Conservation (phyloP, 2,113 vertebrate species). For the Aegotheles bennettii region DNA sequence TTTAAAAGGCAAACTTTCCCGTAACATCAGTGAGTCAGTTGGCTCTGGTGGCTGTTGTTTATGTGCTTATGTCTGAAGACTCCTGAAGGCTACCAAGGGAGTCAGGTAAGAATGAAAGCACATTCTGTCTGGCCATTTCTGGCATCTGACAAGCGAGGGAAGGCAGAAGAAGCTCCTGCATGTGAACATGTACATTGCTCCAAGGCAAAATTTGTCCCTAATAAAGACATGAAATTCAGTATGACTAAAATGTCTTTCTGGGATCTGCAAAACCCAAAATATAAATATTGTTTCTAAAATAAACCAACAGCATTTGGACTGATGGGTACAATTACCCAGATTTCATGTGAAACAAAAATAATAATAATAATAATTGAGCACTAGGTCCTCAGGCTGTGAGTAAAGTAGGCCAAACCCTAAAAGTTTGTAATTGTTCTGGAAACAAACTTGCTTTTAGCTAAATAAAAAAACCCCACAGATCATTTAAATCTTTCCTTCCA, state of each 20-base stretch:
- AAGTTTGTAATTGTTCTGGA: background rate
- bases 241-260: background rate
- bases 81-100: background rate
- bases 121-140: background rate
- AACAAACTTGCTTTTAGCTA: background rate
- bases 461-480: background rate
- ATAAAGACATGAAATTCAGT: background rate
- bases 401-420: background rate
- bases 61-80: background rate
- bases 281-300: background rate
- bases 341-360: background rate
- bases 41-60: background rate
- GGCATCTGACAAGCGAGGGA: background rate
- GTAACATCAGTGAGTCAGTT: background rate
- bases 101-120: background rate
- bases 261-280: background rate
- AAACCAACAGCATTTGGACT: background rate
- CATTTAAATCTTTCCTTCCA: background rate
- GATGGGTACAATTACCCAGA: background rate
- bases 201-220: background rate
- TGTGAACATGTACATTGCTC: background rate
- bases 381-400: background rate
- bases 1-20: background rate
- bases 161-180: background rate
- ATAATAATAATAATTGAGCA: background rate